Conservation (phyloP, 2,113 vertebrate genomes). For the Podocnemis expansa region DNA sequence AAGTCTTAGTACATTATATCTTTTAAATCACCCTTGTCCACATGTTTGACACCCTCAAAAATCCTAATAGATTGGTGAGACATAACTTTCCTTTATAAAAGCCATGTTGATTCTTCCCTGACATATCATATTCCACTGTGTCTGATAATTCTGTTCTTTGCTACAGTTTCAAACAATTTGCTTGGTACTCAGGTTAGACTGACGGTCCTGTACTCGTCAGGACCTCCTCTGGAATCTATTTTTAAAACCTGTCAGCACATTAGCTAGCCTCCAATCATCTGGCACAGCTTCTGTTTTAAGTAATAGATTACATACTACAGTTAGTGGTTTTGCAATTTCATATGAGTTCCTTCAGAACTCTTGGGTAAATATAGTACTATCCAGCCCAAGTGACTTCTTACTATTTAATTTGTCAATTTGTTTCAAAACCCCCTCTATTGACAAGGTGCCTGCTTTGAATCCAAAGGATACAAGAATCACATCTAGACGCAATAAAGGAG, state of each 20-base stretch:
- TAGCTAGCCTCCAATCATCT: neutral
- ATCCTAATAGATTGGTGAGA: too few relatives aligned
- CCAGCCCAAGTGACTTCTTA: neutral
- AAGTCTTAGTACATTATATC: neutral
- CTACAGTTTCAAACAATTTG: neutral
- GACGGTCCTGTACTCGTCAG: neutral
- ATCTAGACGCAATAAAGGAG: neutral
- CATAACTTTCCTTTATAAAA: neutral
- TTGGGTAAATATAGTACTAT: neutral
- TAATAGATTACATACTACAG: neutral
- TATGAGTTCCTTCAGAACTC: neutral
- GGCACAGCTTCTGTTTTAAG: neutral
- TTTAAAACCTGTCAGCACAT: neutral
- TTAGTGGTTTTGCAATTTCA: neutral
- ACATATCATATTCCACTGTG: neutral
- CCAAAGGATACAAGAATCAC: neutral
- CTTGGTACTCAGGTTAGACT: neutral
- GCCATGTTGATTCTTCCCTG: neutral
- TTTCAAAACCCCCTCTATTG: neutral
- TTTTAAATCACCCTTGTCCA: neutral
- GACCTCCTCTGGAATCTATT: neutral
- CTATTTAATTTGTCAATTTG: neutral
- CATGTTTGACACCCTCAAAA: neutral
- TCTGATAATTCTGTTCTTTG: neutral
- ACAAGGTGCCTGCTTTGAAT: neutral